Percentiles rank a stretch among this genome's conserved stretches.
These are phyloP conservation scores for Scaptomyza graminum DNA, from an alignment of 1,140 invertebrate genomes.

Conservation along the genomic window DNA sequence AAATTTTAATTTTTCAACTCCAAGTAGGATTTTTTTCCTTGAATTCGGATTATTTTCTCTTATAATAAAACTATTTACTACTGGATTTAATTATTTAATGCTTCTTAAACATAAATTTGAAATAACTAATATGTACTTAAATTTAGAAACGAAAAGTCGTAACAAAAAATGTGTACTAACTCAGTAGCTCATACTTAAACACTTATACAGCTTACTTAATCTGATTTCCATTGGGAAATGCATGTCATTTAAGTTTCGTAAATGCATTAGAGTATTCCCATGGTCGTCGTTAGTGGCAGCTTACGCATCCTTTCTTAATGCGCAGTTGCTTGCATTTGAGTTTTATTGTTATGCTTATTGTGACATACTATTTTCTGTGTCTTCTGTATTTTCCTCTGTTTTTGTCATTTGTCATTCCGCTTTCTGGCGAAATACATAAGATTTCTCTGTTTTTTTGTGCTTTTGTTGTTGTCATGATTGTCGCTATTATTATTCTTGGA, in stretches of 20 bases:
- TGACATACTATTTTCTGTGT: constrained; percentile 19
- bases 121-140: too few relatives aligned
- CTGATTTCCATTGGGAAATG: too few relatives aligned
- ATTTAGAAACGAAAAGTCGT: too few relatives aligned
- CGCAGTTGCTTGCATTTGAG: constrained; percentile 43
- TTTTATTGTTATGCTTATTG: constrained; percentile 49
- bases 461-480: constrained; percentile 25
- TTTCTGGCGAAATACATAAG: constrained; percentile 8
- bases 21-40: too few relatives aligned
- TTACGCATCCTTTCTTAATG: constrained; percentile 15
- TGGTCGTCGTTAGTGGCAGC: not conserved
- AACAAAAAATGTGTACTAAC: too few relatives aligned
- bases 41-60: too few relatives aligned
- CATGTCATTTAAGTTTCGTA: not conserved
- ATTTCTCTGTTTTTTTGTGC: not conserved
- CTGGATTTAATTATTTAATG: too few relatives aligned
- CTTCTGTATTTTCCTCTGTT: constrained; percentile 4
- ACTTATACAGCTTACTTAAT: too few relatives aligned
- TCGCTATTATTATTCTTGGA: constrained; percentile 22
- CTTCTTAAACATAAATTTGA: too few relatives aligned
- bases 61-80: too few relatives aligned
- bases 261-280: constrained; percentile 2
- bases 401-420: constrained; percentile 25
- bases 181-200: too few relatives aligned
- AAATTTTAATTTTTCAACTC: too few relatives aligned